Percentiles rank a stretch among this genome's conserved stretches.
These are phyloP conservation scores for Agrotis puta DNA, from an alignment of 2,888 invertebrate species.

Conservation along the genomic window DNA sequence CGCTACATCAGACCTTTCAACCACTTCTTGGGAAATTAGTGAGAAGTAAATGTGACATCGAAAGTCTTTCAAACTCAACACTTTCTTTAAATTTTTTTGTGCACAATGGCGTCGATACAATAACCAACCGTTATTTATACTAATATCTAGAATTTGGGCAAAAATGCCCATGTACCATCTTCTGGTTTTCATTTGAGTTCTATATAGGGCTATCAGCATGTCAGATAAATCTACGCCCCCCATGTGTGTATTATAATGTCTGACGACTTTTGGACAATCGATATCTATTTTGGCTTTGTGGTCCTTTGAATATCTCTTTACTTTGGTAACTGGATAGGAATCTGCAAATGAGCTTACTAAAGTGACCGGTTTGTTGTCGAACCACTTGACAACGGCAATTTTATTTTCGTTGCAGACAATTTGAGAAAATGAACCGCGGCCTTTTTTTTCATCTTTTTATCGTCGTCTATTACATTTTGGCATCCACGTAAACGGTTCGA, in stretches of 20 bases:
- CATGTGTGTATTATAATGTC: conserved; percentile 22
- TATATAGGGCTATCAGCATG: conserved; percentile 29
- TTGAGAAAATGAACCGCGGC: conserved; percentile 26
- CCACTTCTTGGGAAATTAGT: conserved; percentile 18
- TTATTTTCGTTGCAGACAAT: conserved; percentile 40
- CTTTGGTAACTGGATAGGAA: conserved; percentile 15
- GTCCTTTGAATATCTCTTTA: conserved; percentile 23
- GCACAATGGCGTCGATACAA: conserved; percentile 22
- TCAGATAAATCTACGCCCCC: conserved; percentile 27
- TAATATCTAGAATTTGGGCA: conserved; percentile 25
- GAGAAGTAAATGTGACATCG: conserved; percentile 30
- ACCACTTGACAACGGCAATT: conserved; percentile 38
- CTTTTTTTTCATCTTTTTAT: conserved; percentile 33
- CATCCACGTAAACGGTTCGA: conserved; percentile 47
- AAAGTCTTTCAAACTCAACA: conserved; percentile 24
- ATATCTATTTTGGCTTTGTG: conserved; percentile 15
- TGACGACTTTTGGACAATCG: conserved; percentile 9
- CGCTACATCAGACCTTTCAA: conserved; percentile 19
- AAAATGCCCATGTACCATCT: conserved; percentile 28
- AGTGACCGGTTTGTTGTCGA: conserved; percentile 29
- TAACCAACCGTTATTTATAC: conserved; percentile 29
- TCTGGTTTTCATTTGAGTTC: conserved; percentile 26
- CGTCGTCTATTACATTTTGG: conserved; percentile 15
- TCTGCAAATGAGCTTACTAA: conserved; percentile 22
- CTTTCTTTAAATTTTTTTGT: conserved; percentile 27